phyloP scores from a whole-genome alignment of 2,888 invertebrate species.

The Eutolmus rufibarbis region DNA sequence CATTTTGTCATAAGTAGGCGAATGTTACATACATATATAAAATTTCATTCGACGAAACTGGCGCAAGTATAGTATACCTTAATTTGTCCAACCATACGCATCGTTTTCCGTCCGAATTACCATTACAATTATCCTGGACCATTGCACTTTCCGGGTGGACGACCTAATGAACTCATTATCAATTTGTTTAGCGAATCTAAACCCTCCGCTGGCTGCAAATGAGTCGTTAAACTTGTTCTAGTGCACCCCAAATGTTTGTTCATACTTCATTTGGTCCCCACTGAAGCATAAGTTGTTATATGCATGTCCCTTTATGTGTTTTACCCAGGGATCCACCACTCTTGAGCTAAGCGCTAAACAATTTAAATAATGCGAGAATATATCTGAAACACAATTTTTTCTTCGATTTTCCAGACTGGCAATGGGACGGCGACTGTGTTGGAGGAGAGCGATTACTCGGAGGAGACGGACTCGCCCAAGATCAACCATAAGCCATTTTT shows the following conservation, averaged over 20 bases:
- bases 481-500: constrained; percentile 84
- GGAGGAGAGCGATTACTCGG: constrained; percentile 74
- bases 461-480: constrained; percentile 82
- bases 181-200: neutral
- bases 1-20: too few relatives aligned
- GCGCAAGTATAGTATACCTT: neutral
- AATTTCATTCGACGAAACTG: too few relatives aligned
- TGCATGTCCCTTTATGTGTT: neutral
- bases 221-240: neutral
- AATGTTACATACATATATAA: too few relatives aligned
- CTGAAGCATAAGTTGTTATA: neutral
- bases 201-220: neutral
- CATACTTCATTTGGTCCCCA: neutral
- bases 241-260: neutral
- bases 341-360: neutral
- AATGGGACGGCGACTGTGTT: constrained; percentile 61
- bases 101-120: neutral
- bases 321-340: neutral
- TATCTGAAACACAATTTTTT: neutral
- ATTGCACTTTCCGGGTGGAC: neutral
- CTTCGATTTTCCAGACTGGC: constrained; percentile 52
- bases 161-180: neutral
- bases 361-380: neutral
- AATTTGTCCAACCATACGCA: neutral
- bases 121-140: neutral